Conservation (phyloP, 2,113 vertebrate genomes). For the Connochaetes taurinus region DNA sequence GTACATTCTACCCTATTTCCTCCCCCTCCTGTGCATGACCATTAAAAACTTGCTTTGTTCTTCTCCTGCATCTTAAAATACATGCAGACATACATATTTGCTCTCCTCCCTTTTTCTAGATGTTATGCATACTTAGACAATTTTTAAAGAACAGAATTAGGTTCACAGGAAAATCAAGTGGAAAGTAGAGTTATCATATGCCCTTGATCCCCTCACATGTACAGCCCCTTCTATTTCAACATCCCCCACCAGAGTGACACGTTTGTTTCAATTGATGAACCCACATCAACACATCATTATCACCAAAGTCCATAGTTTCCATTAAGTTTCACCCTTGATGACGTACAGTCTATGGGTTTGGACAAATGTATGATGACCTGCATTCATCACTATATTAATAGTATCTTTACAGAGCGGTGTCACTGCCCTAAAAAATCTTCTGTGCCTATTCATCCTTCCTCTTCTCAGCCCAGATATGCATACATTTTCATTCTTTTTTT, state of each 20-base stretch:
- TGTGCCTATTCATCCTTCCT: background rate
- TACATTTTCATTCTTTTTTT: background rate
- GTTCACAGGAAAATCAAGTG: background rate
- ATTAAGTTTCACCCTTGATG: background rate
- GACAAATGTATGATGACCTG: background rate
- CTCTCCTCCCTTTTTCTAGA: background rate
- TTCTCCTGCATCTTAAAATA: background rate
- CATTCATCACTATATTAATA: background rate
- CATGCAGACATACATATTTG: background rate
- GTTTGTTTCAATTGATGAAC: background rate
- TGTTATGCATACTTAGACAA: background rate
- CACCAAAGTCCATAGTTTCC: background rate
- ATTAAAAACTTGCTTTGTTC: background rate
- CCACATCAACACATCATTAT: background rate
- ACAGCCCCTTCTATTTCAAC: background rate
- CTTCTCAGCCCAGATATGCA: background rate
- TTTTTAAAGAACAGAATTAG: background rate
- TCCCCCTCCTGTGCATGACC: background rate
- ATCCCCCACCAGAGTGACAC: background rate
- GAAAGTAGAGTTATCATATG: background rate
- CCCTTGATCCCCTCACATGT: background rate
- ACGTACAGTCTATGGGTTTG: background rate
- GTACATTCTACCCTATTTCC: background rate
- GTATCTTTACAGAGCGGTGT: background rate
- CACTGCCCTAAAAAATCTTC: background rate